phyloP scores from a whole-genome alignment of 2,113 vertebrate species.

The Catharus bicknelli region DNA sequence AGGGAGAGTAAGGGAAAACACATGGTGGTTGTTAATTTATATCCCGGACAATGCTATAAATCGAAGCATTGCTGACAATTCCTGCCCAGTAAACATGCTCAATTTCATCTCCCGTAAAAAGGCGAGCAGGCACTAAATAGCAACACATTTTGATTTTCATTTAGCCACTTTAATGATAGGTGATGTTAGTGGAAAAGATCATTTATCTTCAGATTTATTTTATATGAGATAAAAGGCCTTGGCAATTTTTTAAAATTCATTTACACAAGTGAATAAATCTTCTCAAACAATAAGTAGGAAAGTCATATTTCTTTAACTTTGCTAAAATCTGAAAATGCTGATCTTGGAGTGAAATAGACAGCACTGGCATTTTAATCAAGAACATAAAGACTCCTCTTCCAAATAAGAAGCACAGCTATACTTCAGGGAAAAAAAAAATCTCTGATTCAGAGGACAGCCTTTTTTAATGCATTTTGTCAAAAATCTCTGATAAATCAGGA shows the following conservation, averaged over 20 bases:
- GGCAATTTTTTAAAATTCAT: slow-evolving; percentile 68
- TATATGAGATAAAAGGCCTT: slow-evolving; percentile 32
- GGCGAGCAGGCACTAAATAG: slow-evolving; percentile 40
- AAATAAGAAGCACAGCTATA: slow-evolving; percentile 13
- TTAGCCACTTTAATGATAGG: slow-evolving; percentile 68
- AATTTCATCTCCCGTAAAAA: slow-evolving; percentile 50
- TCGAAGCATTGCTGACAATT: slow-evolving; percentile 20
- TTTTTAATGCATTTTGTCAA: slow-evolving; percentile 18
- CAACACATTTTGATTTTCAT: slow-evolving; percentile 69
- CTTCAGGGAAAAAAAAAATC: slow-evolving; percentile 16
- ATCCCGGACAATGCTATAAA: slow-evolving; percentile 38
- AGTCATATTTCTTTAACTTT: slow-evolving; percentile 69
- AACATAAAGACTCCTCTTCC: slow-evolving; percentile 19
- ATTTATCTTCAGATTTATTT: slow-evolving; percentile 66
- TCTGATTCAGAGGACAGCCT: neutral
- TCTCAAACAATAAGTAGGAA: slow-evolving; percentile 59
- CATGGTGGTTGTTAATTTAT: slow-evolving; percentile 25
- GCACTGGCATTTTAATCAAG: slow-evolving; percentile 50
- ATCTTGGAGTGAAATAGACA: slow-evolving; percentile 49
- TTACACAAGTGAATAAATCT: slow-evolving; percentile 71
- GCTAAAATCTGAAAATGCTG: slow-evolving; percentile 62
- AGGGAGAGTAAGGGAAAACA: neutral
- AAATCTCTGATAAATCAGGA: slow-evolving; percentile 39
- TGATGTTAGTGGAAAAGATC: slow-evolving; percentile 55
- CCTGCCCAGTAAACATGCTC: slow-evolving; percentile 59